Evolutionary conservation across 2,888 invertebrate genomes (phyloP).

Genomic region (Scelioninae gen. 1): DNA sequence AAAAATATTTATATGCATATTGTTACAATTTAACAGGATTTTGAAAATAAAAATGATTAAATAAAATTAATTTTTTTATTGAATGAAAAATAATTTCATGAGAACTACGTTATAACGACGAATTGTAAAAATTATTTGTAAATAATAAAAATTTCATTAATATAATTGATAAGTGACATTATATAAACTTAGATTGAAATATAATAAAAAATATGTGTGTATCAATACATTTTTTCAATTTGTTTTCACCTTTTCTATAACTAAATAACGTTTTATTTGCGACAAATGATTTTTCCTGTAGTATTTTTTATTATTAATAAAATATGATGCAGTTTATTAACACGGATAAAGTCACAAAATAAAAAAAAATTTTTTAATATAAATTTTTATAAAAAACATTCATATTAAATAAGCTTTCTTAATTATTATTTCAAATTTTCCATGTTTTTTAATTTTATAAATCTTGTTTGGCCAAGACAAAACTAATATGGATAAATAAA

Average conservation of each 20-base stretch:
- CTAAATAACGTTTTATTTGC: no score
- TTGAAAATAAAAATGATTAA: slow-evolving; percentile 19
- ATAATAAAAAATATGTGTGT: slow-evolving; percentile 48
- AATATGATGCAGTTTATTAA: no score
- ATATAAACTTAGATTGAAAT: slow-evolving; percentile 40
- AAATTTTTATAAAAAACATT: no score
- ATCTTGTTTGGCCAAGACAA: no score
- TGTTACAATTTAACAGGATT: slow-evolving; percentile 44
- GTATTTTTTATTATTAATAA: no score
- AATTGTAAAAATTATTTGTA: slow-evolving; percentile 52
- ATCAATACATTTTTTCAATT: slow-evolving; percentile 10
- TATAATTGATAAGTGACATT: slow-evolving; percentile 43
- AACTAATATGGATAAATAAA: no score
- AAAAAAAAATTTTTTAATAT: no score
- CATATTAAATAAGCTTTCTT: no score
- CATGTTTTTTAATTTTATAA: no score
- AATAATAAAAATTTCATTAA: slow-evolving; percentile 34
- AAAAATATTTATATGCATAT: slow-evolving; percentile 38
- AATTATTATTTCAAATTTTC: no score
- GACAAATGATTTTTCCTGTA: slow-evolving; percentile 31
- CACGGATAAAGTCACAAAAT: no score
- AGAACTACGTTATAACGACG: slow-evolving; percentile 34
- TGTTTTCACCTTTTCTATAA: neutral
- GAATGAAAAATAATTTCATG: slow-evolving; percentile 5
- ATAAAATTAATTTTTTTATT: slow-evolving; percentile 20